Percentiles rank a stretch among this genome's conserved stretches.
Evolutionary conservation across 1,140 invertebrate species (phyloP).

Genomic region (Carposina sasakii): DNA sequence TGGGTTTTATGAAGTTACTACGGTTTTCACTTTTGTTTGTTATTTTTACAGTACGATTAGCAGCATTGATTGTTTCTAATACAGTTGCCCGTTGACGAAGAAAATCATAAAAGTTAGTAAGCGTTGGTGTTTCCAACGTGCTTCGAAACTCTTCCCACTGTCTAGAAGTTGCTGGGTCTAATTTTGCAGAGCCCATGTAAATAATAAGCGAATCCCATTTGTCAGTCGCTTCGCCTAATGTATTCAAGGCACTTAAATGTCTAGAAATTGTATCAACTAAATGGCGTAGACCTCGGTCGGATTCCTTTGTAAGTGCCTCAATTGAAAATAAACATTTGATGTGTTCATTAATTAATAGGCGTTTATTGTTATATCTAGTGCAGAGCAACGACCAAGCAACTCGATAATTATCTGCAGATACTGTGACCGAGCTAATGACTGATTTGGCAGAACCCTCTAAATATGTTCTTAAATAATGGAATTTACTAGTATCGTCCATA

Average conservation of each 20-base stretch:
- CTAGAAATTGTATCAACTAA: neutral
- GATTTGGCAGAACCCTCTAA: conserved; percentile 5
- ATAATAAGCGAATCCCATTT: neutral
- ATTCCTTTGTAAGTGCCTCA: neutral
- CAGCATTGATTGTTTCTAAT: neutral
- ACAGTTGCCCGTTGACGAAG: conserved; percentile 3
- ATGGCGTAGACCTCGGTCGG: neutral
- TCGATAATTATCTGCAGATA: neutral
- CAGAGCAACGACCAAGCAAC: neutral
- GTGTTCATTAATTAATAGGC: neutral
- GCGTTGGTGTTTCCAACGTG: neutral
- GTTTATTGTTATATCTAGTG: neutral
- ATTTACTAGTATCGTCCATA: neutral
- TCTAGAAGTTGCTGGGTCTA: conserved; percentile 1
- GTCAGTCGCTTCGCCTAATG: too few relatives aligned
- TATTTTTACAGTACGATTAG: neutral
- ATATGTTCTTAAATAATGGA: conserved; percentile 5
- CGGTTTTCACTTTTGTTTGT: neutral
- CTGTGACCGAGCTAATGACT: conserved; percentile 4
- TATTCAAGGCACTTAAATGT: neutral
- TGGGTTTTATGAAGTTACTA: neutral
- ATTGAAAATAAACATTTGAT: neutral
- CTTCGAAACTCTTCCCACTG: neutral
- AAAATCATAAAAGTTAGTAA: neutral
- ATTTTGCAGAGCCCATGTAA: neutral